Evolutionary conservation across 2,888 invertebrate genomes (phyloP), one percentile per base, ranked within the genome.

Genomic region (Chloromyia formosa): DNA sequence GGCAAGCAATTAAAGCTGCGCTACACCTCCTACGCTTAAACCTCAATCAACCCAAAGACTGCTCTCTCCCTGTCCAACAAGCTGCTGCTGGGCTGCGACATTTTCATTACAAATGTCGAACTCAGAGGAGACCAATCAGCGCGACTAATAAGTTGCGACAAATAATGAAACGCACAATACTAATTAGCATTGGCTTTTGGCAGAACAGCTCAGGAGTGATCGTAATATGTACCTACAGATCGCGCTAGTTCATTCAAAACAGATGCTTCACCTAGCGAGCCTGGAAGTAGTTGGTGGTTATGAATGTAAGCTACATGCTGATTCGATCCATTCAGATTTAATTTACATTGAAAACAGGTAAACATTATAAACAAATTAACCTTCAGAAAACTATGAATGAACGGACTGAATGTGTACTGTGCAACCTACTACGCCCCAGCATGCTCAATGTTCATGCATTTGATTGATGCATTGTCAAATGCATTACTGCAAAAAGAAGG

Each of bases 151-250:
- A 35, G 56, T 71, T 53, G 35, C 71, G 71, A 71, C 56, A 71
- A 71, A 58, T 35, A 35, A 35, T 71, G 58, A 71, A 71, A 71
- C 40, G 62, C 40, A 64, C 62, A 64, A 64, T 35, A 20, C 16
- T 35, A 69, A 71, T 71, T 71, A 58, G 71, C 71, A 71, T 71
- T 9, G 42, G 10, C 56, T 56, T 71, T 71, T 71, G 71, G 71
- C 23, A 10, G 40, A 12, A 71, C 56, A 27, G 20, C 23, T 35
- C 7, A 35, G 27, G 27, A 35, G 3, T n/a, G n/a, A n/a, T n/a
- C n/a, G n/a, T n/a, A n/a, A n/a, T n/a, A n/a, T 7, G 27, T 35
- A 35, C 27, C 27, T 35, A 35, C n/a, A 27, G 58, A 22, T 58
- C 56, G 71, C 71, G 35, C 45, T 18, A 49, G 22, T 49, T 27